phyloP scores from a whole-genome alignment of 1,140 invertebrate genomes.

The Nixonia krombeini region DNA sequence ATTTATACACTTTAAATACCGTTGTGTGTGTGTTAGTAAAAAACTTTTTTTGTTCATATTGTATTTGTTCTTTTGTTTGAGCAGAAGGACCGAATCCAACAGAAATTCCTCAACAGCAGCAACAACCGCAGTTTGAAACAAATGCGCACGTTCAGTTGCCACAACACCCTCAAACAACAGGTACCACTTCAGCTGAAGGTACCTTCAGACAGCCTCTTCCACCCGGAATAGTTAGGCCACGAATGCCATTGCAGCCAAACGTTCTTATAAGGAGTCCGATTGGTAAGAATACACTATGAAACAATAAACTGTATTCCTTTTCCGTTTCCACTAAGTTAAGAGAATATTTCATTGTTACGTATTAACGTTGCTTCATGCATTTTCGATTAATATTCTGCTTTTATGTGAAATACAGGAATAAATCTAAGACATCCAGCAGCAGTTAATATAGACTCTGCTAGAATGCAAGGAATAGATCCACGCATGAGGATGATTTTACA shows the following conservation, averaged over 20 bases:
- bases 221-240: slow-evolving; percentile 70
- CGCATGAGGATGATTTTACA: slow-evolving; percentile 71
- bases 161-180: slow-evolving; percentile 59
- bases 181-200: slow-evolving; percentile 59
- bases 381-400: slow-evolving; percentile 5
- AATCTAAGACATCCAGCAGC: slow-evolving; percentile 56
- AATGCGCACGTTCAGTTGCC: slow-evolving; percentile 58
- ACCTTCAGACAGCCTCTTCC: slow-evolving; percentile 76
- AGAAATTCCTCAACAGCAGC: slow-evolving; percentile 39
- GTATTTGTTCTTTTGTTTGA: slow-evolving; percentile 9
- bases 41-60: slow-evolving; percentile 2
- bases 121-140: slow-evolving; percentile 60
- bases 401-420: slow-evolving; percentile 58
- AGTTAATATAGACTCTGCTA: slow-evolving; percentile 56
- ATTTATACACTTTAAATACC: no score
- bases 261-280: slow-evolving; percentile 63
- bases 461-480: slow-evolving; percentile 70
- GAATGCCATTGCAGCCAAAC: slow-evolving; percentile 67
- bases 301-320: slow-evolving; percentile 1
- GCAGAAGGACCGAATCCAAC: slow-evolving; percentile 15
- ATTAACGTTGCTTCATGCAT: no score
- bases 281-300: slow-evolving; percentile 52
- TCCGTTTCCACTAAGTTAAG: no score
- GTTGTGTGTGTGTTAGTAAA: no score
- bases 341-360: no score